These are phyloP conservation scores for Pocota personata DNA, from an alignment of 2,888 invertebrate genomes.

Conservation along the genomic window DNA sequence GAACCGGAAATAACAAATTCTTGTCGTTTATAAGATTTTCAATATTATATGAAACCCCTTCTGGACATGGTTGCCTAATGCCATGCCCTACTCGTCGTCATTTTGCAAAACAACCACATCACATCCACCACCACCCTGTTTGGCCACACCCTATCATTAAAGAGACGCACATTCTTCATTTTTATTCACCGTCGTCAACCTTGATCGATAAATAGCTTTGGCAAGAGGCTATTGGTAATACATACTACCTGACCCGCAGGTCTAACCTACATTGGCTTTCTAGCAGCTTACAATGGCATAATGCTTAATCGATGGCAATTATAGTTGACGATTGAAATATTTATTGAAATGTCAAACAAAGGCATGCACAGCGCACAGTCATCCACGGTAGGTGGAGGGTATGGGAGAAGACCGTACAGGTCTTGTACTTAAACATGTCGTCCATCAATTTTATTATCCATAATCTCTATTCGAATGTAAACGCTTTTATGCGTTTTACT, in stretches of 20 bases:
- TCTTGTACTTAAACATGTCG: constrained; percentile 23
- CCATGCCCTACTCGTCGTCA: neutral
- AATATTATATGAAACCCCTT: constrained; percentile 12
- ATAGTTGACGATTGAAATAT: constrained; percentile 18
- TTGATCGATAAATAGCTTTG: constrained; percentile 24
- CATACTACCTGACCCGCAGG: constrained; percentile 46
- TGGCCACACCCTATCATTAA: neutral
- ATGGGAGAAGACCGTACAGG: neutral
- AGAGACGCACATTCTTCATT: constrained; percentile 7
- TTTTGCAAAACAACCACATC: neutral
- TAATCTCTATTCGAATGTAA: constrained; percentile 43
- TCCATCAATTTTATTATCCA: constrained; percentile 45
- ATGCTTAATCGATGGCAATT: constrained; percentile 53
- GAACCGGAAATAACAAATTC: neutral
- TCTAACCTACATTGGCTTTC: constrained; percentile 43
- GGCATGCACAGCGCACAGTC: neutral
- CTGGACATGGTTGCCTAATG: neutral
- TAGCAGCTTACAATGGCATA: constrained; percentile 37
- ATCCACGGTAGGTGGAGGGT: neutral
- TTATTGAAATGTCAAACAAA: constrained; percentile 26
- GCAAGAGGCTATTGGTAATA: constrained; percentile 7
- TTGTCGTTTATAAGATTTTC: constrained; percentile 2
- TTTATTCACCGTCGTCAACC: neutral
- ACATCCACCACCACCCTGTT: neutral
- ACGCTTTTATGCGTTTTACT: neutral